phyloP scores from a whole-genome alignment of 2,888 invertebrate genomes.

The Thumatha senex region DNA sequence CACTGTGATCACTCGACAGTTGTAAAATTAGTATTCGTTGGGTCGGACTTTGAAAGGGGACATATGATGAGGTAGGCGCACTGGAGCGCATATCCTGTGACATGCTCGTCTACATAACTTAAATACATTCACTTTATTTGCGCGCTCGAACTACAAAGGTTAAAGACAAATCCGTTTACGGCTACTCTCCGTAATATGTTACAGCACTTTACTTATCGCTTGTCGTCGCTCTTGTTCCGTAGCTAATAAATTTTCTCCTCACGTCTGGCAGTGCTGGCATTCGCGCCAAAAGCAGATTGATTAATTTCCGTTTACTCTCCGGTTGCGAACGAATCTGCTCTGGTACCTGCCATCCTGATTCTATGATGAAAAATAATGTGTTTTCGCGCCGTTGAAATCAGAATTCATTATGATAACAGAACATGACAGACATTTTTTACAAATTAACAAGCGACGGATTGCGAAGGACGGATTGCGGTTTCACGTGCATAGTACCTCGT shows the following conservation, averaged over 20 bases:
- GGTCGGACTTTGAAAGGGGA: slow-evolving; percentile 68
- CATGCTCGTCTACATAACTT: slow-evolving; percentile 53
- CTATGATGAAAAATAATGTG: slow-evolving; percentile 35
- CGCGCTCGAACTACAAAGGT: slow-evolving; percentile 24
- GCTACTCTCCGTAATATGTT: slow-evolving; percentile 15
- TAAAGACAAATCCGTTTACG: slow-evolving; percentile 18
- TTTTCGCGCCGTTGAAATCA: slow-evolving; percentile 24
- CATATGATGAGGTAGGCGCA: slow-evolving; percentile 64
- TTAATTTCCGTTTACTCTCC: slow-evolving; percentile 60
- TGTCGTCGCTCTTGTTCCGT: slow-evolving; percentile 20
- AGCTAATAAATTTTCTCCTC: slow-evolving; percentile 31
- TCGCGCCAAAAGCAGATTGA: slow-evolving; percentile 52
- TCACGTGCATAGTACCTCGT: no score
- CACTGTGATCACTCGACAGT: slow-evolving; percentile 63
- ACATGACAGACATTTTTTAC: no score
- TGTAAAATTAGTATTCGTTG: slow-evolving; percentile 67
- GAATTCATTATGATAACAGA: slow-evolving; percentile 22
- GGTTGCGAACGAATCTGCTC: slow-evolving; percentile 40
- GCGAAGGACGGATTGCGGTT: no score
- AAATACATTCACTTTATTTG: slow-evolving; percentile 49
- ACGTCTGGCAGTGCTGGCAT: slow-evolving; percentile 38
- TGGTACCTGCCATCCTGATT: slow-evolving; percentile 31
- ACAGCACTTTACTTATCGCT: slow-evolving; percentile 16
- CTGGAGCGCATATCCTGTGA: slow-evolving; percentile 74
- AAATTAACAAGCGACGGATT: no score